phyloP scores from a whole-genome alignment of 2,888 invertebrate species.

The Cephus rjabovi region DNA sequence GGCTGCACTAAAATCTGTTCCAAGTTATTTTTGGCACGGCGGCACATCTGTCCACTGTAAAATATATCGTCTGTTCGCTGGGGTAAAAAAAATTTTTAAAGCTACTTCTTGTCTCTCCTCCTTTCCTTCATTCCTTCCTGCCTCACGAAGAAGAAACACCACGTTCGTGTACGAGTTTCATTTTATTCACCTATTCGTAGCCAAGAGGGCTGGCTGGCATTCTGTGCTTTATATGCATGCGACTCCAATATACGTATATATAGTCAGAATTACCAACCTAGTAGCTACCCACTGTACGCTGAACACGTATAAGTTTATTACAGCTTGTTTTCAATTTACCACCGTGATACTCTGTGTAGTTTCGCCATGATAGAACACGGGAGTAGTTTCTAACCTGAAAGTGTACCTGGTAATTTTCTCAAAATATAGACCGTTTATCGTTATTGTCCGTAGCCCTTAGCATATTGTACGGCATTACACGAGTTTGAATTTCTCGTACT shows the following conservation, averaged over 20 bases:
- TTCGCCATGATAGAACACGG: background rate
- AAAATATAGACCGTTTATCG: background rate
- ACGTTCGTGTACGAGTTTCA: background rate
- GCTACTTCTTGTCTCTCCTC: slow-evolving; percentile 1
- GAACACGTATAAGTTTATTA: slow-evolving; percentile 7
- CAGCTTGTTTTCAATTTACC: slow-evolving; percentile 8
- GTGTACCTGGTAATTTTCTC: background rate
- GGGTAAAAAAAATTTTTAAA: slow-evolving; percentile 1
- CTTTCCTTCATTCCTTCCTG: background rate
- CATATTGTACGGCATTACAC: background rate
- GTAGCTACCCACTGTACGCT: background rate
- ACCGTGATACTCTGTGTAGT: background rate
- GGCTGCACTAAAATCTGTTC: slow-evolving; percentile 22
- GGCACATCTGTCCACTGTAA: slow-evolving; percentile 9
- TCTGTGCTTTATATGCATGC: slow-evolving; percentile 1
- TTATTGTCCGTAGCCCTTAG: background rate
- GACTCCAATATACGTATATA: background rate
- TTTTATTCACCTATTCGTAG: slow-evolving; percentile 3
- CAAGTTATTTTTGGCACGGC: slow-evolving; percentile 23
- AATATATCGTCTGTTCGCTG: slow-evolving; percentile 11
- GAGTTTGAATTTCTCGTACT: background rate
- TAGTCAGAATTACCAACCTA: background rate
- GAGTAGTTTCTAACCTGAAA: background rate
- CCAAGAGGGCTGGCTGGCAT: background rate
- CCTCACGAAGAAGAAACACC: background rate